These are phyloP conservation scores for Nomada fabriciana DNA, from an alignment of 2,888 invertebrate genomes.

Conservation along the genomic window DNA sequence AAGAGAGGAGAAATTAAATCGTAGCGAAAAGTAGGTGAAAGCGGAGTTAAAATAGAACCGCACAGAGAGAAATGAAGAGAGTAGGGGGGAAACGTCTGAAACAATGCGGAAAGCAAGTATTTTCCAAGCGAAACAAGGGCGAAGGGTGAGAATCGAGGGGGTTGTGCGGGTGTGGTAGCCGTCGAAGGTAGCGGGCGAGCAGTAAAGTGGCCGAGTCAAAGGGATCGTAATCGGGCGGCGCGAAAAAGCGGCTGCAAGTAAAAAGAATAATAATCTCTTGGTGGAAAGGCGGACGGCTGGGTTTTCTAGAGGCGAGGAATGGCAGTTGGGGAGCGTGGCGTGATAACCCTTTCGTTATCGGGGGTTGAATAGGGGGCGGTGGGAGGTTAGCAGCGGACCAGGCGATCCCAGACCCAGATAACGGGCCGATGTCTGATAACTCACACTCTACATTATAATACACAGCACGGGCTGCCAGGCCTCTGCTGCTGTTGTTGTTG, in stretches of 20 bases:
- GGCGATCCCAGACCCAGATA: slow-evolving; percentile 81
- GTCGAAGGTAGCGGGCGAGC: slow-evolving; percentile 60
- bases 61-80: background rate
- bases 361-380: slow-evolving; percentile 69
- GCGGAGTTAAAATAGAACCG: slow-evolving; percentile 72
- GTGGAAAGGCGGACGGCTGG: slow-evolving; percentile 68
- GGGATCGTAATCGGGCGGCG: slow-evolving; percentile 78
- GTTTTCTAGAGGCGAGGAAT: slow-evolving; percentile 69
- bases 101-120: background rate
- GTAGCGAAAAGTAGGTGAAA: background rate
- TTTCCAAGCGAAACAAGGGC: background rate
- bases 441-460: slow-evolving; percentile 82
- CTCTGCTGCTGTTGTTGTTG: slow-evolving; percentile 57
- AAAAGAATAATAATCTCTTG: slow-evolving; percentile 74
- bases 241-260: slow-evolving; percentile 72
- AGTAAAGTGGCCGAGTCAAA: slow-evolving; percentile 81
- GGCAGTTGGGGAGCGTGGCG: slow-evolving; percentile 78
- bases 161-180: slow-evolving; percentile 10
- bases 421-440: slow-evolving; percentile 82
- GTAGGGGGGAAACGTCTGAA: background rate
- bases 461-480: slow-evolving; percentile 70
- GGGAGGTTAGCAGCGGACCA: slow-evolving; percentile 78
- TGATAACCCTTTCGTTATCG: slow-evolving; percentile 84
- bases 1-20: background rate
- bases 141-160: slow-evolving; percentile 1